Percentiles rank a stretch among this genome's conserved stretches.
Evolutionary conservation across 2,113 vertebrate genomes (phyloP).

Genomic region (Atlantisia rogersi): DNA sequence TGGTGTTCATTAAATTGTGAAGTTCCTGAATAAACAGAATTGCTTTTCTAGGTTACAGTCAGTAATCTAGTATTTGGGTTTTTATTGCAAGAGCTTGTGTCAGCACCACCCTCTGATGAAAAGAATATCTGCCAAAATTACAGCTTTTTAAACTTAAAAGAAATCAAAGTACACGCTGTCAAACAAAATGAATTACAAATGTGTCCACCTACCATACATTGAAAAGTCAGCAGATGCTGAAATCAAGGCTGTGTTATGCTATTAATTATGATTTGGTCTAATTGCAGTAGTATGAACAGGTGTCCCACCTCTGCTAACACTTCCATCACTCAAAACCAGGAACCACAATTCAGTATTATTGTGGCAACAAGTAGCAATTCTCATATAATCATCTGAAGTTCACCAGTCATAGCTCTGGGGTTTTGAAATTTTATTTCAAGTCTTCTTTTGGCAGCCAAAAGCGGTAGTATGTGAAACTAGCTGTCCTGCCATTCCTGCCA

Average conservation of each 20-base stretch:
- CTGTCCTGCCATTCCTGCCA: not conserved
- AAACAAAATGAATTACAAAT: not conserved
- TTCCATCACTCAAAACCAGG: not conserved
- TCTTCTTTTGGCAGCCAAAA: not conserved
- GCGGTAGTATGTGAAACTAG: not conserved
- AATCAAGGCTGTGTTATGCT: not conserved
- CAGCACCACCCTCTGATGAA: not conserved
- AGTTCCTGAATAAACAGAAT: not conserved
- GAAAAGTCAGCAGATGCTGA: not conserved
- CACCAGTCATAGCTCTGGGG: not conserved
- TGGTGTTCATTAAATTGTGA: not conserved
- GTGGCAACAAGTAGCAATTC: not conserved
- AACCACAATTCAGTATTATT: not conserved
- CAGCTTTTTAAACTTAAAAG: not conserved
- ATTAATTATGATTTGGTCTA: not conserved
- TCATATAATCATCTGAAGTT: not conserved
- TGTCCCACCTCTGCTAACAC: not conserved
- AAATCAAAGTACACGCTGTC: not conserved
- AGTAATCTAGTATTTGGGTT: not conserved
- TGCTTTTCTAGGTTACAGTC: not conserved
- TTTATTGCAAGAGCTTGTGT: not conserved
- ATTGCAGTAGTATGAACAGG: not conserved
- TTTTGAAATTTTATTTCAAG: not conserved
- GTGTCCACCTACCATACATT: not conserved
- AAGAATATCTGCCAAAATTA: not conserved